phyloP scores from a whole-genome alignment of 1,140 invertebrate genomes.

The Zaprionus tsacasi region DNA sequence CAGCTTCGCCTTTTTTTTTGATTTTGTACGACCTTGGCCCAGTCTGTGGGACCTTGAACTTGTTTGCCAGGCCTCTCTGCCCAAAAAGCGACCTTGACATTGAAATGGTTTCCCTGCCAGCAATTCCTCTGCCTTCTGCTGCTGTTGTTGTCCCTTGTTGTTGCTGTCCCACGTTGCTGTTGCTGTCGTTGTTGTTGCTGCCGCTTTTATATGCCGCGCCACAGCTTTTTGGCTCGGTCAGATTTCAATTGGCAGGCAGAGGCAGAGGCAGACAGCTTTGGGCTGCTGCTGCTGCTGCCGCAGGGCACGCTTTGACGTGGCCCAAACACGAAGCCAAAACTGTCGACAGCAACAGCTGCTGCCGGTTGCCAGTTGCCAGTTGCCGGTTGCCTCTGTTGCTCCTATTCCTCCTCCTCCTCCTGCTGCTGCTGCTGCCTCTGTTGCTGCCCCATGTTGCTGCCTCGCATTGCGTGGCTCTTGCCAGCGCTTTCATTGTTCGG shows the following conservation, averaged over 20 bases:
- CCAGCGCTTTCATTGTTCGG: constrained; percentile 71
- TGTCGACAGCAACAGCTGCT: constrained; percentile 13
- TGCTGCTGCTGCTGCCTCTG: background rate
- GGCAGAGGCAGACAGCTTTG: background rate
- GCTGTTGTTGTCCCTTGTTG: constrained; percentile 11
- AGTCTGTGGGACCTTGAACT: constrained; percentile 41
- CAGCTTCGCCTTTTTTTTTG: constrained; percentile 12
- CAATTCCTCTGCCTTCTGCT: background rate
- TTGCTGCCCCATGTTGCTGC: constrained; percentile 24
- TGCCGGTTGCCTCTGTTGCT: constrained; percentile 5
- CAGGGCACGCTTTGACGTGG: constrained; percentile 36
- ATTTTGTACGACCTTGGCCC: constrained; percentile 63
- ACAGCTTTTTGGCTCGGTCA: constrained; percentile 35
- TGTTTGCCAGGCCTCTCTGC: constrained; percentile 17
- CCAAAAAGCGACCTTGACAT: constrained; percentile 47
- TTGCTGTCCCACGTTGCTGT: background rate
- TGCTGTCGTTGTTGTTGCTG: constrained; percentile 18
- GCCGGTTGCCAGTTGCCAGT: background rate
- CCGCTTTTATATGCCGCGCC: constrained; percentile 1
- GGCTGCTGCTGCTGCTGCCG: constrained; percentile 9
- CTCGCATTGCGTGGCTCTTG: constrained; percentile 59
- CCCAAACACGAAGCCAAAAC: constrained; percentile 24
- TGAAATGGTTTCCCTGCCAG: constrained; percentile 26
- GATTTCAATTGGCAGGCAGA: constrained; percentile 46
- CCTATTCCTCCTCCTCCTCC: background rate